These are phyloP conservation scores for Muscina levida DNA, from an alignment of 2,888 invertebrate species.

Conservation along the genomic window DNA sequence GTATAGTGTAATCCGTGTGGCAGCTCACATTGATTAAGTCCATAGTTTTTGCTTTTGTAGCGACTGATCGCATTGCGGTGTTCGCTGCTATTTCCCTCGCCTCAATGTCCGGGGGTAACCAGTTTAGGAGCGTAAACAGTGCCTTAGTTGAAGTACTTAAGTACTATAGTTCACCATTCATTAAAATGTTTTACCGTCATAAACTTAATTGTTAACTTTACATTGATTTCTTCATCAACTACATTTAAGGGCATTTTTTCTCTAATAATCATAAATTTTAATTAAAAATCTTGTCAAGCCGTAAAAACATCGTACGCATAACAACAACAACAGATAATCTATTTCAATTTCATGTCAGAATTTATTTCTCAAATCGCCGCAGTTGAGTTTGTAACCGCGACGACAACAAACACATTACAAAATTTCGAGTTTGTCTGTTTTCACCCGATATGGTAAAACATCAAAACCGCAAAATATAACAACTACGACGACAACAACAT, in stretches of 20 bases:
- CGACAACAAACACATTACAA: conserved; percentile 26
- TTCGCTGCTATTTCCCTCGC: too few relatives aligned
- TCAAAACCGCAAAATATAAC: conserved; percentile 45
- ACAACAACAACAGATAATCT: conserved; percentile 48
- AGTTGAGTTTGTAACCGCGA: conserved; percentile 1
- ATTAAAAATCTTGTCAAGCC: conserved; percentile 40
- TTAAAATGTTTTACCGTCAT: too few relatives aligned
- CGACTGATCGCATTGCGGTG: too few relatives aligned
- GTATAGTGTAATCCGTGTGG: too few relatives aligned
- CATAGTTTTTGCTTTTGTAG: too few relatives aligned
- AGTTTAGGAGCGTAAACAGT: too few relatives aligned
- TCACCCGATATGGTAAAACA: conserved; percentile 57
- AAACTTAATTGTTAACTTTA: too few relatives aligned
- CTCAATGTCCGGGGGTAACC: too few relatives aligned
- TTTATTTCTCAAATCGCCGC: background rate
- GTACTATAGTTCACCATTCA: too few relatives aligned
- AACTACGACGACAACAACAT: conserved; percentile 30
- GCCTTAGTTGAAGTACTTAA: too few relatives aligned
- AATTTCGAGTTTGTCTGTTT: conserved; percentile 58
- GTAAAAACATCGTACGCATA: conserved; percentile 19
- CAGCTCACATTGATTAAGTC: too few relatives aligned
- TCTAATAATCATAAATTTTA: conserved; percentile 63
- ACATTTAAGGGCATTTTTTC: conserved; percentile 52
- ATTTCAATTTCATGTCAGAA: conserved; percentile 36
- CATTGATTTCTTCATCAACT: background rate